Evolutionary conservation across 1,140 invertebrate species (phyloP).

Genomic region (Macrosteles quadrilineatus): DNA sequence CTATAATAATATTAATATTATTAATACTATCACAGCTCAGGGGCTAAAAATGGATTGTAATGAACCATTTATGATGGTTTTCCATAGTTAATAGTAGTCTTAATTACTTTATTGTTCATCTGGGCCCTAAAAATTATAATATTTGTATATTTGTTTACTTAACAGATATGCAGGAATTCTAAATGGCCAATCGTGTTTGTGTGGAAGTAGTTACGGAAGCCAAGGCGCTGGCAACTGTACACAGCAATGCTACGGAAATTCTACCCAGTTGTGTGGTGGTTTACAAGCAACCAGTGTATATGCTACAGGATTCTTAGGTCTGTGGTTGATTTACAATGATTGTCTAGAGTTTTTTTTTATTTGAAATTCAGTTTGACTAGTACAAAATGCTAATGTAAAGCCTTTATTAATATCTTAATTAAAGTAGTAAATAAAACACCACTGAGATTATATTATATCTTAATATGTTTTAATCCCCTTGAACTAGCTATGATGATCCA

Average conservation of each 20-base stretch:
- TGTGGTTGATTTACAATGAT: background rate
- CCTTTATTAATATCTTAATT: background rate
- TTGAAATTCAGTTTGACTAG: background rate
- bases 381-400: background rate
- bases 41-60: no score
- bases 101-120: no score
- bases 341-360: background rate
- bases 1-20: no score
- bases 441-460: background rate
- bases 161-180: background rate
- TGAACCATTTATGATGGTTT: no score
- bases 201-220: background rate
- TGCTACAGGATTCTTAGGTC: background rate
- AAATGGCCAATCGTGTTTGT: conserved; percentile 2
- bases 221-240: background rate
- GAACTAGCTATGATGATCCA: background rate
- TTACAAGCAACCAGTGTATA: conserved; percentile 4
- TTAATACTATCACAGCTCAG: no score
- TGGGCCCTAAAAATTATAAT: no score
- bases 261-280: background rate
- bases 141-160: no score
- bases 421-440: background rate
- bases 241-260: conserved; percentile 6
- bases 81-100: no score
- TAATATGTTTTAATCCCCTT: background rate